phyloP scores from a whole-genome alignment of 2,888 invertebrate species.

The Vesta saturnalis region DNA sequence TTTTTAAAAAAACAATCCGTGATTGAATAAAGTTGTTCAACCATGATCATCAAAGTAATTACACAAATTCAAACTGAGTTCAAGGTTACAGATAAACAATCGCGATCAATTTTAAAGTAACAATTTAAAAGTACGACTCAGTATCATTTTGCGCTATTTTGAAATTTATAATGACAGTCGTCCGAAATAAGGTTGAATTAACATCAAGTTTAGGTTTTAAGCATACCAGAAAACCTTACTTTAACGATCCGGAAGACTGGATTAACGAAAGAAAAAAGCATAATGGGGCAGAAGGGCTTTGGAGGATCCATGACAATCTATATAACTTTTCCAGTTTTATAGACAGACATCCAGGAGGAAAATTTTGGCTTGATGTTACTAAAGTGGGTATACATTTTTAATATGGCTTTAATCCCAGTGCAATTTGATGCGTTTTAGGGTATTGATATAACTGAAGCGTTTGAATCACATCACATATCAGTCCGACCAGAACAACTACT shows the following conservation, averaged over 20 bases:
- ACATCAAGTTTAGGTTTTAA: too few relatives aligned
- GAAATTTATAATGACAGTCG: too few relatives aligned
- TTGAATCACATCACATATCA: constrained; percentile 77
- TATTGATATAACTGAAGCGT: constrained; percentile 60
- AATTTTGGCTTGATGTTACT: constrained; percentile 75
- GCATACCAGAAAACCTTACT: not conserved
- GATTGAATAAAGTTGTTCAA: too few relatives aligned
- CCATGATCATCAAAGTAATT: too few relatives aligned
- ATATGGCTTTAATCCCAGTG: not conserved
- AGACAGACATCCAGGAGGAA: constrained; percentile 84
- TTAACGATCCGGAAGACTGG: constrained; percentile 62
- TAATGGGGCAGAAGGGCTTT: constrained; percentile 78
- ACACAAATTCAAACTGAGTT: too few relatives aligned
- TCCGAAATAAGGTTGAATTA: too few relatives aligned
- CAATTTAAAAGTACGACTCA: too few relatives aligned
- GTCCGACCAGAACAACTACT: constrained; percentile 66
- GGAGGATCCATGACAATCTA: constrained; percentile 78
- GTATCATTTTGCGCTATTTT: too few relatives aligned
- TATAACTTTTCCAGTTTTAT: constrained; percentile 87
- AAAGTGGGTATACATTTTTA: constrained; percentile 65
- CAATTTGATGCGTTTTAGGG: constrained; percentile 33
- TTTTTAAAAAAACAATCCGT: too few relatives aligned
- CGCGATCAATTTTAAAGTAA: too few relatives aligned
- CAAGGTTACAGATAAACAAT: too few relatives aligned
- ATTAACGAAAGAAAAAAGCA: constrained; percentile 71